Evolutionary conservation across 64 coral and sea anemone genomes (phyloP), one percentile per base, ranked within the genome.

Genomic region (Pocillopora verrucosa): DNA sequence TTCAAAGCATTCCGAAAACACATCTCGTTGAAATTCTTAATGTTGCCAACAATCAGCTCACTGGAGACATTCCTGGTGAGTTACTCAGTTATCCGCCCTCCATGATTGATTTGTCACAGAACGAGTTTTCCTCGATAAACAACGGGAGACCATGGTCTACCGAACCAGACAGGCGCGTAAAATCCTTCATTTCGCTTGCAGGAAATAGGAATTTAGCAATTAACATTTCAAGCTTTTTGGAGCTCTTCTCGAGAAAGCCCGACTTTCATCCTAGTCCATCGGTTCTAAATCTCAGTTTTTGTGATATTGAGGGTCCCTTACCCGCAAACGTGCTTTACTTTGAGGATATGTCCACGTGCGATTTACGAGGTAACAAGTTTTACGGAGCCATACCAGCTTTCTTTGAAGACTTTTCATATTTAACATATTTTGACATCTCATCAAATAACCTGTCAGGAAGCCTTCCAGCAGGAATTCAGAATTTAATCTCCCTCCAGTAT

Each of bases 251-350:
- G 12, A 24, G 22, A 14, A 35, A 20, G 10, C 51, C 59, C 16
- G 65, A 59, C n/a, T 83, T 83, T 65, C 30, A 11, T 17, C 12
- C 12, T 0, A 79, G 77, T 11, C 80, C 80, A 4, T 58, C 78
- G 13, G 82, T 83, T 68, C 22, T 90, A n/a, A 90, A 90, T 74
- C 6, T 90, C 9, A 90, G 89, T 56, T 82, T 75, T 83, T 90
- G 89, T 22, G 89, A 83, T 25, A 82, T 90, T 16, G 59, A n/a
- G 36, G 60, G 78, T 22, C 89, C 78, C 61, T 13, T 90, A 36
- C 51, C 60, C 4, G 72, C 38, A 36, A 72, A 90, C 12, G 58
- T 80, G 20, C 72, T 58, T 30, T 82, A 82, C 68, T 17, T 90
- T 11, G 57, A 59, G 15, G 74, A 25, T 9, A 9, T 90, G 0